A percentile compares a stretch with the other conserved stretches of the same genome.
Evolutionary conservation across 1,140 invertebrate genomes (phyloP).

Genomic region (Heliconius nattereri): DNA sequence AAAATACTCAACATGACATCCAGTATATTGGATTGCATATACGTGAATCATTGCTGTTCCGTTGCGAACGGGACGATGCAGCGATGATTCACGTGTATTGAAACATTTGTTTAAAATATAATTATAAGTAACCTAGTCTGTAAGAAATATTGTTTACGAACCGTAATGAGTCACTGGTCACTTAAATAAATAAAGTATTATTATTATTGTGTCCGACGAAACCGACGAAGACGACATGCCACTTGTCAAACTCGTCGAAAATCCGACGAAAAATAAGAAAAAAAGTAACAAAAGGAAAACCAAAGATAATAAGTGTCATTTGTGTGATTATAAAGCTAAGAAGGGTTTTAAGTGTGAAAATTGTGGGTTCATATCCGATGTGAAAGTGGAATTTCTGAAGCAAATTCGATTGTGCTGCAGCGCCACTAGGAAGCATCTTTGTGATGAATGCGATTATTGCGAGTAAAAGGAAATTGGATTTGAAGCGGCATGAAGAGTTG

Average conservation of each 20-base stretch:
- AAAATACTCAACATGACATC: no score
- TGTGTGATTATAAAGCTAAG: constrained; percentile 56
- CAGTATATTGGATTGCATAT: no score
- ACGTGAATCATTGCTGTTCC: no score
- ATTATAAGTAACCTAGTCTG: no score
- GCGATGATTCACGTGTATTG: no score
- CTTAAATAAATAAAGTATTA: no score
- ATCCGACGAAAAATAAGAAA: constrained; percentile 37
- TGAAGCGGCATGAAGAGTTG: constrained; percentile 45
- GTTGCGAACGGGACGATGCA: no score
- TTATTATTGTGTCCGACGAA: constrained; percentile 67
- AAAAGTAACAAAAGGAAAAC: background rate
- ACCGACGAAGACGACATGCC: constrained; percentile 71
- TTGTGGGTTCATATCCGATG: constrained; percentile 46
- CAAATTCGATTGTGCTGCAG: constrained; percentile 43
- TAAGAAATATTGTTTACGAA: no score
- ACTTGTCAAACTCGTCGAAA: constrained; percentile 48
- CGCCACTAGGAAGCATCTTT: constrained; percentile 32
- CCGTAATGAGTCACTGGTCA: no score
- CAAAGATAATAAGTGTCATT: constrained; percentile 46
- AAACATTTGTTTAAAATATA: no score
- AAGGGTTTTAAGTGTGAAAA: constrained; percentile 48
- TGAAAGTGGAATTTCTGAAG: constrained; percentile 36
- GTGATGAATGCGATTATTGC: constrained; percentile 47
- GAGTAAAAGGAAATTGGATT: constrained; percentile 45